A percentile compares a stretch with the other conserved stretches of the same genome.
Conservation (phyloP, 2,797 vertebrate species). For the Benthosema pterotum region DNA sequence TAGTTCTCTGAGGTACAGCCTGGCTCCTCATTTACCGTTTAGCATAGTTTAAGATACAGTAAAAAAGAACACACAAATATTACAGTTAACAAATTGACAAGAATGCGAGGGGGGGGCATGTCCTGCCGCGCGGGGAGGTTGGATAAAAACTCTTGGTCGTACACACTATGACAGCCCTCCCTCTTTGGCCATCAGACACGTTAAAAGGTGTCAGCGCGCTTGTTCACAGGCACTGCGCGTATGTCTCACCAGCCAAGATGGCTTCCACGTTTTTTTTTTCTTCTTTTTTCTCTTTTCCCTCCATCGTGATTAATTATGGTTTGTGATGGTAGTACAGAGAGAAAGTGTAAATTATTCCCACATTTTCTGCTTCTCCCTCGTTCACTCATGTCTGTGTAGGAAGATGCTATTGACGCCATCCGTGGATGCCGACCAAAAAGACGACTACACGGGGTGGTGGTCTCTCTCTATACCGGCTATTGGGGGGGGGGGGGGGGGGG, state of each 20-base stretch:
- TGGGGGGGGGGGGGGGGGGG: slow-evolving; percentile 57
- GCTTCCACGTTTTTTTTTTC: slow-evolving; percentile 83
- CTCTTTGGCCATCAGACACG: slow-evolving; percentile 81
- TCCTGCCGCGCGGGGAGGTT: slow-evolving; percentile 64
- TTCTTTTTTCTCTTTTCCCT: too few species aligned
- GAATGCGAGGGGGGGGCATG: slow-evolving; percentile 43
- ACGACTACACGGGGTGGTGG: slow-evolving; percentile 80
- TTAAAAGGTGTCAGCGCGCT: slow-evolving; percentile 84
- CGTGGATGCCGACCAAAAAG: slow-evolving; percentile 82
- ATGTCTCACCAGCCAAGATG: slow-evolving; percentile 83
- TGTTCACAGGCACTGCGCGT: slow-evolving; percentile 84
- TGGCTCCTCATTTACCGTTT: too few species aligned
- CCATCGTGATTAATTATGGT: slow-evolving; percentile 86
- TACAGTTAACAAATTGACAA: background rate
- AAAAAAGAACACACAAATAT: too few species aligned
- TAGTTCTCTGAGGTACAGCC: background rate
- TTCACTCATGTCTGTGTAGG: slow-evolving; percentile 85
- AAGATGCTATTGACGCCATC: slow-evolving; percentile 86
- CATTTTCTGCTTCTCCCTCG: slow-evolving; percentile 81
- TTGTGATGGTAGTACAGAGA: slow-evolving; percentile 82
- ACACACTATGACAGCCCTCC: slow-evolving; percentile 81
- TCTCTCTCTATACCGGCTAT: slow-evolving; percentile 76
- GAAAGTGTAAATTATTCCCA: slow-evolving; percentile 85
- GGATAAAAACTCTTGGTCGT: slow-evolving; percentile 62
- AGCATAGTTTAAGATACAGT: too few species aligned